Evolutionary conservation across 2,888 invertebrate species (phyloP), one percentile per base, ranked within the genome.

Genomic region (Lutraria lutraria): DNA sequence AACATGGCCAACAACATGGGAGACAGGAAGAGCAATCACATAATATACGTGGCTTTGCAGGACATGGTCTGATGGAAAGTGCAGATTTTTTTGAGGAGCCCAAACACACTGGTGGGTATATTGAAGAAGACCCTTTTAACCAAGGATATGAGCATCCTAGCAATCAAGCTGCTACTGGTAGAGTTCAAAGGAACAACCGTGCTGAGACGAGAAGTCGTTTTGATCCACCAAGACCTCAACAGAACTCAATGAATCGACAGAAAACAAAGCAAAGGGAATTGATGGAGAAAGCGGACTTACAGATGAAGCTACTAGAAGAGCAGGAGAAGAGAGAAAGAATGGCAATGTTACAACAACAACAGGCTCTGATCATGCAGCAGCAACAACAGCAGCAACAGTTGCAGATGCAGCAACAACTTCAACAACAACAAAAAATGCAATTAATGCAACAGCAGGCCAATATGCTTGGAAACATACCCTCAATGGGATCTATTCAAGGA

Each of bases 201-300:
- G 2, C 8, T 19, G 76, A 76, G 31, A 76, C 31, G 19, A 72
- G 63, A 15, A 80, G 52, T 29, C 54, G 43, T 13, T 52, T 84
- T n/a, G 68, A 63, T 19, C n/a, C 29, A n/a, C 86, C 19, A 52
- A 56, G 54, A 53, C 52, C 76, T 13, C 34, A 19, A 29, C 68
- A 68, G 21, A 60, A 80, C 8, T 12, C 25, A 15, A 80, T 60
- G 85, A 85, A 56, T 43, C 43, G 43, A 25, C 86, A 0, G 29
- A 84, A 53, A 8, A 31, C 29, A 10, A 84, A 84, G 29, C 89
- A 90, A 76, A 60, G 25, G n/a, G 89, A 90, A 0, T 53, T 90
- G 68, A 43, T 90, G 85, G 85, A 87, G 56, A 89, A 89, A 34
- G 90, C 90, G 0, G 89, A 89, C n/a, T 21, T 90, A n/a, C 90